phyloP scores from a whole-genome alignment of 1,140 invertebrate genomes.

The Pissodes strobi region DNA sequence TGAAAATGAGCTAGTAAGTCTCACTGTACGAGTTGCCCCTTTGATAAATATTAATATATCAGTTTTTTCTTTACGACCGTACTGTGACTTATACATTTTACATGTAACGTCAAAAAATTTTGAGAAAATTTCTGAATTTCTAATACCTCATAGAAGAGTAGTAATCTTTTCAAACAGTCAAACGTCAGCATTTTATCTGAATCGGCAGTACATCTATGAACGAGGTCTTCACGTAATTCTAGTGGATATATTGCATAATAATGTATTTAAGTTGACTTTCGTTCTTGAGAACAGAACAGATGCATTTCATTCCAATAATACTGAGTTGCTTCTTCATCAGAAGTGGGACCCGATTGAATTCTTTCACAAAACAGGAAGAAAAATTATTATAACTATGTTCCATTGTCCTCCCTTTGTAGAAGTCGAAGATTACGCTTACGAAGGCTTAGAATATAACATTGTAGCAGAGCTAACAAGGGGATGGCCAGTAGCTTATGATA shows the following conservation, averaged over 20 bases:
- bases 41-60: too few species aligned
- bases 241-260: not conserved
- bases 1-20: too few species aligned
- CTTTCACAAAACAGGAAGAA: slow-evolving; percentile 8
- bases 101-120: not conserved
- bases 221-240: not conserved
- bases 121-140: not conserved
- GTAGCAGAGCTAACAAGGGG: not conserved
- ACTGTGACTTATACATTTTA: slow-evolving; percentile 4
- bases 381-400: slow-evolving; percentile 9
- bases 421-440: not conserved
- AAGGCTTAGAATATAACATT: slow-evolving; percentile 17
- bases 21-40: too few species aligned
- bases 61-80: too few species aligned
- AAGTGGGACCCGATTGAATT: slow-evolving; percentile 22
- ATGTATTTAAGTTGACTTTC: not conserved
- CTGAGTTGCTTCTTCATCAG: not conserved
- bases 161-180: not conserved
- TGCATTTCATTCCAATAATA: not conserved
- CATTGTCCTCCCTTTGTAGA: slow-evolving; percentile 30
- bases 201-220: slow-evolving; percentile 6
- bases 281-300: slow-evolving; percentile 5
- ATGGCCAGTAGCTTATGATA: slow-evolving; percentile 20
- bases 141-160: slow-evolving; percentile 8
- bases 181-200: not conserved